phyloP scores from a whole-genome alignment of 2,888 invertebrate species.

The Pristionchus entomophagus region DNA sequence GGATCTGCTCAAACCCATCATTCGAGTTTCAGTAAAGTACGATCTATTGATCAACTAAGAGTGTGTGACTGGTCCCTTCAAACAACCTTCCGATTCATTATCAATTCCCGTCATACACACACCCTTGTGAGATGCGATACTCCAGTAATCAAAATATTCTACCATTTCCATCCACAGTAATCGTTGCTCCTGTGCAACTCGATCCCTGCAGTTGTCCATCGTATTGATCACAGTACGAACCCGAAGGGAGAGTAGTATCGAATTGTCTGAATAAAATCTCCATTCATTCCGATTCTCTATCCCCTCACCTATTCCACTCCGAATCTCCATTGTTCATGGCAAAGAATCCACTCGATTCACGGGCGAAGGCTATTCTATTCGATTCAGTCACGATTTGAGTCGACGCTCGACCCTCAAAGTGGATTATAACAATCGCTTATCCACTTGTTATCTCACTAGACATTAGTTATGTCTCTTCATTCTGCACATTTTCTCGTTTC shows the following conservation, averaged over 20 bases:
- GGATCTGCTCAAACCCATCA: no score
- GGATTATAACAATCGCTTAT: no score
- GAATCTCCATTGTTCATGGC: slow-evolving; percentile 63
- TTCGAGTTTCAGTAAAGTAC: no score
- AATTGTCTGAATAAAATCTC: slow-evolving; percentile 59
- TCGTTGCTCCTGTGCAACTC: slow-evolving; percentile 82
- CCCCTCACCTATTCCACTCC: slow-evolving; percentile 34
- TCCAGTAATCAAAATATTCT: no score
- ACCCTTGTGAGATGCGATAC: no score
- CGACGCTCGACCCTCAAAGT: slow-evolving; percentile 39
- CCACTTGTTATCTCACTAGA: neutral
- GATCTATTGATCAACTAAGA: no score
- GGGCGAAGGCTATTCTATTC: slow-evolving; percentile 69
- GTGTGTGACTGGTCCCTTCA: no score
- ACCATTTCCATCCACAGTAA: slow-evolving; percentile 80
- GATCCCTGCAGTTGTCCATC: slow-evolving; percentile 76
- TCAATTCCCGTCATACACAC: no score
- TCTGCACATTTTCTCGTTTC: no score
- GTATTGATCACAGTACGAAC: slow-evolving; percentile 87
- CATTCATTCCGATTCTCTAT: no score
- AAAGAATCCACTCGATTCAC: slow-evolving; percentile 66
- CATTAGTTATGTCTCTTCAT: no score
- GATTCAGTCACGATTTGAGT: slow-evolving; percentile 54
- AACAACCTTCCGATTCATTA: no score
- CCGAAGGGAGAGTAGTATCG: slow-evolving; percentile 83